These are phyloP conservation scores for Cephus sareptanus DNA, from an alignment of 2,888 invertebrate species.

Conservation along the genomic window DNA sequence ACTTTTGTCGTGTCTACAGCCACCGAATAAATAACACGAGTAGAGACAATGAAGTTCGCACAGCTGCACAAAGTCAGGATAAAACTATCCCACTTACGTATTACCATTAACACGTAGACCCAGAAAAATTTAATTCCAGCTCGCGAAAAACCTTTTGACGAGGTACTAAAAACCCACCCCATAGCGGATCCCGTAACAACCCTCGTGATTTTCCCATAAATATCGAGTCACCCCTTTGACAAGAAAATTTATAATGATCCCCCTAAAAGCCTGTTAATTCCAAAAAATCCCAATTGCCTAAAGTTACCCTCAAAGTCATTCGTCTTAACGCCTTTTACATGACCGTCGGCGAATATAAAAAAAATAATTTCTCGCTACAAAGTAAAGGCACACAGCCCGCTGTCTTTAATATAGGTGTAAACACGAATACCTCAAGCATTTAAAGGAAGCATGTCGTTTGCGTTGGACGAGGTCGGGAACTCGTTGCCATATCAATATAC, in stretches of 20 bases:
- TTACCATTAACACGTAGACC: not conserved
- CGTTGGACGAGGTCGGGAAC: slow-evolving; percentile 64
- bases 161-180: not conserved
- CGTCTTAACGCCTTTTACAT: not conserved
- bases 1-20: not conserved
- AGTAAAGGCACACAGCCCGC: not conserved
- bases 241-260: not conserved
- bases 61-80: not conserved
- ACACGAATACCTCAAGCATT: slow-evolving; percentile 34
- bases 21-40: not conserved
- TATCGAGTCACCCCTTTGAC: not conserved
- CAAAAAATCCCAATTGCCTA: not conserved
- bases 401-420: not conserved
- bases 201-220: not conserved
- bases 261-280: not conserved
- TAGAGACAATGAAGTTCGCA: no score
- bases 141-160: not conserved
- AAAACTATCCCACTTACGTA: not conserved
- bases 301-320: not conserved
- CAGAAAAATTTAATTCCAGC: not conserved
- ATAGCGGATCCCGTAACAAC: not conserved
- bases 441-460: slow-evolving; percentile 54
- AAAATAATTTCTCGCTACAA: not conserved
- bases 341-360: not conserved
- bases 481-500: slow-evolving; percentile 67